Percentiles rank a stretch among this genome's conserved stretches.
These are phyloP conservation scores for Tachuris rubrigastra DNA, from an alignment of 2,113 vertebrate genomes.

Conservation along the genomic window DNA sequence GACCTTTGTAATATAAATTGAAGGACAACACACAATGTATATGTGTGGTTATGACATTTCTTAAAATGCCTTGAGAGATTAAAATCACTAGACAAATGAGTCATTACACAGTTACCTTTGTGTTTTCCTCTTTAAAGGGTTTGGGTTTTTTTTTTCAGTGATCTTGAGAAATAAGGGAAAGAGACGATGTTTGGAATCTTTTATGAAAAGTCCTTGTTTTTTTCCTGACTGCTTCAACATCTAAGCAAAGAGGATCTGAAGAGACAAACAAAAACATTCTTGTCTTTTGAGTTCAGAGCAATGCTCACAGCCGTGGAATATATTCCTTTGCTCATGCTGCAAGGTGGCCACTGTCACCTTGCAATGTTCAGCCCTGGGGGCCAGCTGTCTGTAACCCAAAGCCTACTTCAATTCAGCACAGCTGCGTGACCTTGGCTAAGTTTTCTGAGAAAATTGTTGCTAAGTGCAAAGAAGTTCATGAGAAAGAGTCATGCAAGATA, in stretches of 20 bases:
- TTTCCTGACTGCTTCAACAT: not conserved
- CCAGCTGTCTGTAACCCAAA: not conserved
- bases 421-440: not conserved
- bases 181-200: not conserved
- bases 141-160: not conserved
- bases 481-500: not conserved
- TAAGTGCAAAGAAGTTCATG: not conserved
- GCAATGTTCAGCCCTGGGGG: not conserved
- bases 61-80: conserved; percentile 15
- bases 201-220: not conserved
- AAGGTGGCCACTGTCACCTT: not conserved
- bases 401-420: not conserved
- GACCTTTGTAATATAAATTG: conserved; percentile 55
- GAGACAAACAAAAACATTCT: conserved; percentile 10
- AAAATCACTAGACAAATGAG: conserved; percentile 26
- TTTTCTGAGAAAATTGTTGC: not conserved
- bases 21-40: conserved; percentile 43
- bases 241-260: not conserved
- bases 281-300: not conserved
- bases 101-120: not conserved
- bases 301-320: not conserved
- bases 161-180: not conserved
- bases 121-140: not conserved
- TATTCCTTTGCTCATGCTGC: not conserved
- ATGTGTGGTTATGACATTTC: conserved; percentile 20